A percentile compares a stretch with the other conserved stretches of the same genome.
Evolutionary conservation across 2,113 vertebrate species (phyloP).

Genomic region (Struthidea cinerea): DNA sequence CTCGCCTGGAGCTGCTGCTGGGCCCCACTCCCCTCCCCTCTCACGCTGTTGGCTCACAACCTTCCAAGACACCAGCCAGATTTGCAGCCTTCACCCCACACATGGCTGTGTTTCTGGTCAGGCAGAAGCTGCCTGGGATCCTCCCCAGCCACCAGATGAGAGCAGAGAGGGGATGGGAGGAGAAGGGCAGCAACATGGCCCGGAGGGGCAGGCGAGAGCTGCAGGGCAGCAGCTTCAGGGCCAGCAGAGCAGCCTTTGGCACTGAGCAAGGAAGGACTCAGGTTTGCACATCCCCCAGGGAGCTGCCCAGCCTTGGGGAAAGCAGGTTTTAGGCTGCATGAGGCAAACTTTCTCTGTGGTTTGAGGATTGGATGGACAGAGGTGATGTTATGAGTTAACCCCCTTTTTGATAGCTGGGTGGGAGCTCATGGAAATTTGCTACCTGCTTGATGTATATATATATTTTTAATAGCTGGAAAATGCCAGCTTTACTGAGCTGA

Average conservation of each 20-base stretch:
- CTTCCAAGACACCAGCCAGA: background rate
- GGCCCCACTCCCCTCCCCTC: background rate
- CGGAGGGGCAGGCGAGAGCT: fast-evolving
- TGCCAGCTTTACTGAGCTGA: background rate
- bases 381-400: background rate
- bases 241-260: fast-evolving
- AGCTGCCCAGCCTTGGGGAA: background rate
- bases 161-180: background rate
- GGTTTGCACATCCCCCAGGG: background rate
- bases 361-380: background rate
- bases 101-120: background rate
- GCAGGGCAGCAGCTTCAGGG: background rate
- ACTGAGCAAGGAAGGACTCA: background rate
- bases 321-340: background rate
- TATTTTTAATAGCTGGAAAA: background rate
- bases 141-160: background rate
- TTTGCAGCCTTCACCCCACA: background rate
- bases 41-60: background rate
- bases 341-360: background rate
- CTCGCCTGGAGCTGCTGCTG: background rate
- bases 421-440: background rate
- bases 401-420: background rate
- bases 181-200: background rate
- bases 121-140: background rate
- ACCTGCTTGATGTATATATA: background rate